Evolutionary conservation across 2,113 vertebrate species (phyloP).

Genomic region (Ailuropoda melanoleuca): DNA sequence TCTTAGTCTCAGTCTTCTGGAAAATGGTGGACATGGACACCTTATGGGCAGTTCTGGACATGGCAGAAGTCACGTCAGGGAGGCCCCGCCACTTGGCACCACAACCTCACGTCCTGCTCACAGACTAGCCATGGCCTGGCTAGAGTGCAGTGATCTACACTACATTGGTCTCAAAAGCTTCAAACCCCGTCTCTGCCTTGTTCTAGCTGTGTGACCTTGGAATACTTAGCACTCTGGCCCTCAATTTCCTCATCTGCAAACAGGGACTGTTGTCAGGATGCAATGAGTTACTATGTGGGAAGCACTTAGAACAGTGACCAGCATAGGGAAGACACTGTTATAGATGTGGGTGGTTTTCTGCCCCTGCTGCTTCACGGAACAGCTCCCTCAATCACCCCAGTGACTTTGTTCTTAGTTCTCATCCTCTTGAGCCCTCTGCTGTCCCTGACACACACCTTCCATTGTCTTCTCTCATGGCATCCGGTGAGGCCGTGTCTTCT

Average conservation of each 20-base stretch:
- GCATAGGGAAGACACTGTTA: neutral
- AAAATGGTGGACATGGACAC: neutral
- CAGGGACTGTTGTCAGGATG: neutral
- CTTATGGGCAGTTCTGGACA: neutral
- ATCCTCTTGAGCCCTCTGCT: neutral
- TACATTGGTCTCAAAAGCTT: neutral
- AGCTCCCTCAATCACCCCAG: neutral
- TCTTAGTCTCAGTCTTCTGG: neutral
- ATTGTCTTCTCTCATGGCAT: neutral
- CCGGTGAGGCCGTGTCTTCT: accelerated
- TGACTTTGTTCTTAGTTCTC: neutral
- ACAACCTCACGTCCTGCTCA: neutral
- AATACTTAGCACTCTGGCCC: neutral
- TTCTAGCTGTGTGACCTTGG: neutral
- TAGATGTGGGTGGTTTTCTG: neutral
- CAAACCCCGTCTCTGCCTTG: neutral
- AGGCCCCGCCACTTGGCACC: neutral
- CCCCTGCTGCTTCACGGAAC: neutral
- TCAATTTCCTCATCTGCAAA: neutral
- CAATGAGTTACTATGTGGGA: neutral
- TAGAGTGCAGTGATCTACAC: neutral
- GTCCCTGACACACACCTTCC: neutral
- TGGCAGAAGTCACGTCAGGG: neutral
- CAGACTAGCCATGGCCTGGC: neutral
- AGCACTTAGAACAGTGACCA: neutral